phyloP scores from a whole-genome alignment of 2,797 vertebrate genomes.

The Anniella stebbinsi region DNA sequence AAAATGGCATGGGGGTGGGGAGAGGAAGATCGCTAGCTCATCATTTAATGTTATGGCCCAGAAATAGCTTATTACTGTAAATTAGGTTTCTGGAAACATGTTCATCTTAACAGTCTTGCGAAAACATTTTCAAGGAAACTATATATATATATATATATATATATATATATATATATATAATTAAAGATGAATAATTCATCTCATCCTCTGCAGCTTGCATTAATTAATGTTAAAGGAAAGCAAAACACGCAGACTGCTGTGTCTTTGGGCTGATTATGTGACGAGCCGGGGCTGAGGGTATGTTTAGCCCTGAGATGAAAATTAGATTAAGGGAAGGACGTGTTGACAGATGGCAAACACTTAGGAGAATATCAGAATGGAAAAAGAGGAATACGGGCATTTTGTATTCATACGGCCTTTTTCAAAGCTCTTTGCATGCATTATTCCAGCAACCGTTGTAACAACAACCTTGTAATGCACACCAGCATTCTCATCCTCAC shows the following conservation, averaged over 20 bases:
- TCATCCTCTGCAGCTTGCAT: slow-evolving; percentile 29
- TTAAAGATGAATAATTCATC: slow-evolving; percentile 40
- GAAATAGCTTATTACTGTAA: slow-evolving; percentile 23
- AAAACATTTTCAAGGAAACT: slow-evolving; percentile 32
- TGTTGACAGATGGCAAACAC: slow-evolving; percentile 34
- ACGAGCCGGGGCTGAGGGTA: not conserved
- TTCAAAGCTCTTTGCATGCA: not conserved
- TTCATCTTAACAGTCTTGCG: slow-evolving; percentile 28
- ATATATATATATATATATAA: not conserved
- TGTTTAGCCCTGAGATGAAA: slow-evolving; percentile 4
- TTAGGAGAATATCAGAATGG: slow-evolving; percentile 3
- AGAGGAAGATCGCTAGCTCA: not conserved
- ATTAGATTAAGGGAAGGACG: not conserved
- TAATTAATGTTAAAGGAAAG: slow-evolving; percentile 45
- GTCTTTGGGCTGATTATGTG: slow-evolving; percentile 26
- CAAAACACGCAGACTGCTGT: slow-evolving; percentile 20
- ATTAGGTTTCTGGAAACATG: slow-evolving; percentile 32
- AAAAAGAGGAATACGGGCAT: not conserved
- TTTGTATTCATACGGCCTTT: not conserved
- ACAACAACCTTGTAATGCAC: not conserved
- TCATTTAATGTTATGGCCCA: slow-evolving; percentile 22
- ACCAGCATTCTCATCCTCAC: not conserved
- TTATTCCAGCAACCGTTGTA: not conserved
- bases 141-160: not conserved
- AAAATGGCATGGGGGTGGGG: not conserved